These are phyloP conservation scores for Tribolium madens DNA, from an alignment of 1,140 invertebrate species.

Conservation along the genomic window DNA sequence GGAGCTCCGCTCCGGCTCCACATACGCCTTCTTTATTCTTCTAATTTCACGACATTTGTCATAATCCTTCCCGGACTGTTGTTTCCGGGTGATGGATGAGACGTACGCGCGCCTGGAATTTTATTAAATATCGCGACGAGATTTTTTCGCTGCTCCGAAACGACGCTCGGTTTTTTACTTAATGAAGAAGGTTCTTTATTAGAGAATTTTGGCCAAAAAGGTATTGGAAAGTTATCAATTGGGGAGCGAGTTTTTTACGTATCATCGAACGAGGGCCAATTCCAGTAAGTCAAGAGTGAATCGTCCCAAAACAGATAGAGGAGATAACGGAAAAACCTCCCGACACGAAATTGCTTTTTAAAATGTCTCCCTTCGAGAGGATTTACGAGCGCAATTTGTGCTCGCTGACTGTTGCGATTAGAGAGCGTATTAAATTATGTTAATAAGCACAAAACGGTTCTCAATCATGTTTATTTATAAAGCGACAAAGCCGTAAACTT, in stretches of 20 bases:
- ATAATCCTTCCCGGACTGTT: constrained; percentile 11
- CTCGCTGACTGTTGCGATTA: constrained; percentile 27
- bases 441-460: constrained; percentile 32
- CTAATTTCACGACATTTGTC: constrained; percentile 21
- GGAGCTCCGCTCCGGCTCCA: neutral
- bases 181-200: neutral
- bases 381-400: constrained; percentile 35
- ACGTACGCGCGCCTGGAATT: neutral
- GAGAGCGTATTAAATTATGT: constrained; percentile 27
- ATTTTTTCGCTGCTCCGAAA: neutral
- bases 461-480: constrained; percentile 37
- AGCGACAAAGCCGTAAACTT: constrained; percentile 26
- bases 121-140: neutral
- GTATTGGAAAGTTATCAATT: no score
- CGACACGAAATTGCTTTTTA: constrained; percentile 40
- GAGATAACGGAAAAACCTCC: constrained; percentile 5
- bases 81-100: neutral
- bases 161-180: neutral
- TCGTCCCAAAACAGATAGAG: neutral
- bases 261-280: neutral
- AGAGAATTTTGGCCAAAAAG: neutral
- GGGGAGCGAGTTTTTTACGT: constrained; percentile 15
- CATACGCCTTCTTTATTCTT: neutral
- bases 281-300: constrained; percentile 27
- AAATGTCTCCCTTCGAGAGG: neutral